Evolutionary conservation across 2,888 invertebrate genomes (phyloP), one percentile per base, ranked within the genome.

Genomic region (Rotaria socialis): DNA sequence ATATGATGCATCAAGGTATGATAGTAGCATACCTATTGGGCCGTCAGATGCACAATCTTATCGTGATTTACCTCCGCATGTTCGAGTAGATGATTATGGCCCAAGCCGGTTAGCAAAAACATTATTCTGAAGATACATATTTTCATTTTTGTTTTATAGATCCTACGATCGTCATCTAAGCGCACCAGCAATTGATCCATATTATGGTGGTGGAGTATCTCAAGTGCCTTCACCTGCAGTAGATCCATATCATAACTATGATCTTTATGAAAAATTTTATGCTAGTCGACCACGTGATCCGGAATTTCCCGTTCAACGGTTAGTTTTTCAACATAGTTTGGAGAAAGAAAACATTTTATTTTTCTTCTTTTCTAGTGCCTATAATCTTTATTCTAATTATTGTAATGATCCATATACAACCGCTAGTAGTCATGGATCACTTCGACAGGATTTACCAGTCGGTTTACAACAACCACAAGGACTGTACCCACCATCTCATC

Each of bases 371-470:
- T 47, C 11, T 47, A 80, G 47, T 80, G 80, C 47, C n/a, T 80
- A 80, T n/a, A 47, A 80, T 47, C n/a, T n/a, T 24, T 80, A 80
- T 47, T n/a, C 80, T 14, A 80, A 80, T n/a, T 80, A 80, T 47
- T 47, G 47, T 11, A 80, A 80, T 47, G 80, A 35, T 35, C 16
- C 67, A 67, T 67, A 67, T 56, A 24, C 7, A 24, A 7, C 22
- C 24, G 24, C 8, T 7, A 56, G 8, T 56, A 56, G 56, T 27
- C 67, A 27, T 1, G 67, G 35, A 35, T 19, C 27, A 67, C 2
- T 67, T 19, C 67, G 67, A 67, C 67, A 67, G 35, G 67, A 67
- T 67, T 35, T 67, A 67, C 14, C 67, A 16, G 67, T 67, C 47
- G 24, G 22, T 80, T 14, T 47, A 80, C 80, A 22, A 14, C 80